These are phyloP conservation scores for human (Homo sapiens) DNA, from an alignment of 2,113 vertebrate genomes.

Conservation along the genomic window GRCh38 chr2:107316001-107316500, in stretches of 20 bases:
- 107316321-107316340: background rate
- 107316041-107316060: background rate
- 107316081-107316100: background rate
- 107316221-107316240: background rate
- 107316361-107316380: background rate
- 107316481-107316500: no score
- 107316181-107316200: background rate
- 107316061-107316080: no score
- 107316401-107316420: background rate
- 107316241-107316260: background rate
- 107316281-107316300: background rate
- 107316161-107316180: background rate
- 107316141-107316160: background rate
- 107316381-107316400: background rate
- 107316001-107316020: background rate
- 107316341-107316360: background rate
- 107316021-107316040: background rate
- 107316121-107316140: background rate
- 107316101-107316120: background rate
- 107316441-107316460: no score
- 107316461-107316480: no score
- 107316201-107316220: background rate
- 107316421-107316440: background rate
- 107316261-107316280: background rate
- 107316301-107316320: accelerated